A percentile compares a stretch with the other conserved stretches of the same genome.
phyloP scores from a whole-genome alignment of 2,888 invertebrate genomes.

The Conops quadrifasciatus region DNA sequence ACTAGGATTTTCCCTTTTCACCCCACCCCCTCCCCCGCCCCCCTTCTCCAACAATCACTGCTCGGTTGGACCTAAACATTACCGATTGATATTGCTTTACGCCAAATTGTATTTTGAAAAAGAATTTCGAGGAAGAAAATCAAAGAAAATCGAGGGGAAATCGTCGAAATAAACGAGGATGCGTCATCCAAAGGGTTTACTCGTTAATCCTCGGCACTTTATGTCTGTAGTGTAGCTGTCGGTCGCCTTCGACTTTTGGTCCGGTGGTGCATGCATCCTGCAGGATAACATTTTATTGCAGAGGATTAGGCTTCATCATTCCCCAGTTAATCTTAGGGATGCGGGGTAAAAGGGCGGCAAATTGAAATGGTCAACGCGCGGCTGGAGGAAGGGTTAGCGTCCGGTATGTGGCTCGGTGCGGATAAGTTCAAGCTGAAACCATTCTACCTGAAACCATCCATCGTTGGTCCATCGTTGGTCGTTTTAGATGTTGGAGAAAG shows the following conservation, averaged over 20 bases:
- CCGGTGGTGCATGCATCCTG: neutral
- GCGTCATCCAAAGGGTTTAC: neutral
- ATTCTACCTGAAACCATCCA: neutral
- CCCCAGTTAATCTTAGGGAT: conserved; percentile 6
- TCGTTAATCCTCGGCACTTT: conserved; percentile 11
- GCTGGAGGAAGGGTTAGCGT: neutral
- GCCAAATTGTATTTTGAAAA: too few relatives aligned
- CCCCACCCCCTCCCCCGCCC: too few relatives aligned
- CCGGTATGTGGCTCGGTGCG: neutral
- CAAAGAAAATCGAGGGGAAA: neutral
- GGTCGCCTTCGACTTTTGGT: neutral
- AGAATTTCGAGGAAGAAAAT: neutral
- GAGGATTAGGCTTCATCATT: conserved; percentile 34
- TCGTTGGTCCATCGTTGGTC: neutral
- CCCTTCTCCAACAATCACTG: too few relatives aligned
- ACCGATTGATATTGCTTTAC: too few relatives aligned
- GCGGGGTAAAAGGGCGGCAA: neutral
- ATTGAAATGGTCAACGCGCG: neutral
- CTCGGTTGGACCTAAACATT: too few relatives aligned
- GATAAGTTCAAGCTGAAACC: too few relatives aligned
- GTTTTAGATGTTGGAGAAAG: neutral
- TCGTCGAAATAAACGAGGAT: neutral
- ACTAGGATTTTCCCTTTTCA: too few relatives aligned
- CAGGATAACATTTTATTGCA: conserved; percentile 37
- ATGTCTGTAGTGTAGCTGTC: conserved; percentile 11